Evolutionary conservation across 2,113 vertebrate species (phyloP), one percentile per base, ranked within the genome.

Genomic region (Burhinus oedicnemus): DNA sequence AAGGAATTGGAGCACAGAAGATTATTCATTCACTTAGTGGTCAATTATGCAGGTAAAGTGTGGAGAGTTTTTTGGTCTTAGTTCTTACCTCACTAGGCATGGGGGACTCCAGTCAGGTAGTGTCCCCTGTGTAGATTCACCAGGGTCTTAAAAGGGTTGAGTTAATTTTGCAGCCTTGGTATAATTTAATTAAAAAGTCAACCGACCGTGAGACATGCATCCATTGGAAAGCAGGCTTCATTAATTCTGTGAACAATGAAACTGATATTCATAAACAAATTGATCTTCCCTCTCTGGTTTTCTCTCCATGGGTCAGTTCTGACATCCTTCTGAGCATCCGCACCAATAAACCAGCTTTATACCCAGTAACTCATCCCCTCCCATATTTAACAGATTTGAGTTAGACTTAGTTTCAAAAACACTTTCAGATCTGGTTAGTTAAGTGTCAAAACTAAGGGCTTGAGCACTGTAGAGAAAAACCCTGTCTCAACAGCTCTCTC

Each of bases 221-320:
- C 58, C 36, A 40, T 15, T 58, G 42, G 38, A 95, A 88, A 91
- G 7, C 12, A 84, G 38, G 19, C 30, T 89, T 95, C 78, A 83
- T 79, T 89, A 93, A 85, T 76, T 93, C 61, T 65, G 20, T 44
- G 40, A 90, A 65, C 32, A 66, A 27, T 72, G 70, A 69, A 89
- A 85, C 40, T 61, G 62, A 91, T 82, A 85, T 49, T 94, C 52
- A 87, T 87, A 92, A 83, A 83, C 30, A 87, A 80, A 93, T 51
- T 87, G n/a, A 68, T 88, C 65, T 89, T 71, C 19, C 19, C 17
- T 75, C 40, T 91, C 68, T 83, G 22, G 0, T 81, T 94, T 96
- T 81, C 55, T 83, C 36, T 80, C 55, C 1, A 1, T 74, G 68
- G 21, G 55, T 86, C 45, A 88, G 64, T 89, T 93, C 51, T 55